phyloP scores from a whole-genome alignment of 1,140 invertebrate species.

The Bombus vancouverensis region DNA sequence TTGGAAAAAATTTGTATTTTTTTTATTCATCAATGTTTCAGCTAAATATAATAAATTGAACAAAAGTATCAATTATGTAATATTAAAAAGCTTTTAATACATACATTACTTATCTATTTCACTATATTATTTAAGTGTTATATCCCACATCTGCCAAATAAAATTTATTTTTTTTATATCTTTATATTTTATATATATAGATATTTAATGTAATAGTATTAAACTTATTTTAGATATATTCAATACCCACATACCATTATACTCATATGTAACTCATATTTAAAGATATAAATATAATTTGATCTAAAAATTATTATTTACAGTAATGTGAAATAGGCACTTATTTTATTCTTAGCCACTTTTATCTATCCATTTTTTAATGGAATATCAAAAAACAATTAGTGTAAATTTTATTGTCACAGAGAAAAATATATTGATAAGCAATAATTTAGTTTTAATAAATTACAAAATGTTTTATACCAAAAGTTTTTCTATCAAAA shows the following conservation, averaged over 20 bases:
- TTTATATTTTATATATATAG: background rate
- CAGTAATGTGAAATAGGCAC: conserved; percentile 6
- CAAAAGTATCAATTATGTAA: background rate
- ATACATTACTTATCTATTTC: background rate
- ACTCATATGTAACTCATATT: background rate
- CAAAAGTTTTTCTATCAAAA: background rate
- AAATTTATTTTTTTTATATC: background rate
- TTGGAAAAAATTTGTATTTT: conserved; percentile 9
- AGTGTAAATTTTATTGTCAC: conserved; percentile 19
- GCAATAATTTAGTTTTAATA: background rate
- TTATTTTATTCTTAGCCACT: conserved; percentile 5
- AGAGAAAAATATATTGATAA: background rate
- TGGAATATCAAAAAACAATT: background rate
- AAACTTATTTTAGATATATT: background rate
- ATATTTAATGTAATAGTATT: no score
- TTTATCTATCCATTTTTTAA: background rate
- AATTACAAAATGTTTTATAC: conserved; percentile 11
- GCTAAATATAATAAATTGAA: conserved; percentile 12
- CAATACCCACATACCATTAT: background rate
- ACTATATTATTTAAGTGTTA: conserved; percentile 22
- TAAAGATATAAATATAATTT: background rate
- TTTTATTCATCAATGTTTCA: background rate
- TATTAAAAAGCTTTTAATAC: background rate
- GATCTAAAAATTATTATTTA: background rate
- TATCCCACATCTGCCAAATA: background rate